Evolutionary conservation across 2,888 invertebrate species (phyloP), one percentile per base, ranked within the genome.

Genomic region (Prenolepis imparis): DNA sequence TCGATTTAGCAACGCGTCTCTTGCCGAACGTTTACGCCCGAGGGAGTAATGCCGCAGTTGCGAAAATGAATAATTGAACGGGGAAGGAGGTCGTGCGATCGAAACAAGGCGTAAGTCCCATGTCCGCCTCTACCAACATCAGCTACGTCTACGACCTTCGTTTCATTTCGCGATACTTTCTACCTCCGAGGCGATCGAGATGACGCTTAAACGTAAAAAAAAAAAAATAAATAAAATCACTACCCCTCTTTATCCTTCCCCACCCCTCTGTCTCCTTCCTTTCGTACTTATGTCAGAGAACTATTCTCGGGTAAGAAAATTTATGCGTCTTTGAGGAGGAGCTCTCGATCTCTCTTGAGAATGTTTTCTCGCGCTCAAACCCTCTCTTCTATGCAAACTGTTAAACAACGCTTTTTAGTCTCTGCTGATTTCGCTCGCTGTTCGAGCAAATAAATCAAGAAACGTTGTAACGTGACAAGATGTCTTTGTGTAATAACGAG

Each of bases 171-270:
- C 74, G 84, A 87, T 72, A 90, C 90, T 90, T 90, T 90, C 90
- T 90, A 90, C 90, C 88, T 90, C 80, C 88, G 85, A 90, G 89
- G 89, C 89, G 86, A 90, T 89, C 88, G 87, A 83, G 70, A 57
- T 67, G 24, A 52, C 52, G 32, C 39, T 72, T 41, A 18, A n/a
- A n/a, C n/a, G 24, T n/a, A 9, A 44, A n/a, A 21, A n/a, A 44
- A 11, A 21, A n/a, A 57, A 28, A 28, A 28, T 28, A 28, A 61
- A 78, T 44, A 70, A 72, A 78, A 59, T 44, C 44, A 59, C 59
- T 28, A 28, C 28, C 28, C 28, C 28, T 28, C 1, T 28, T n/a
- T n/a, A n/a, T n/a, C 41, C 75, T 5, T 18, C 11, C 11, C 12
- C 48, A 1, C 11, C 12, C 41, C 12, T 32, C 28, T 32, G 1